Conservation (phyloP, 1,140 invertebrate genomes). For the Orchesella cincta region DNA sequence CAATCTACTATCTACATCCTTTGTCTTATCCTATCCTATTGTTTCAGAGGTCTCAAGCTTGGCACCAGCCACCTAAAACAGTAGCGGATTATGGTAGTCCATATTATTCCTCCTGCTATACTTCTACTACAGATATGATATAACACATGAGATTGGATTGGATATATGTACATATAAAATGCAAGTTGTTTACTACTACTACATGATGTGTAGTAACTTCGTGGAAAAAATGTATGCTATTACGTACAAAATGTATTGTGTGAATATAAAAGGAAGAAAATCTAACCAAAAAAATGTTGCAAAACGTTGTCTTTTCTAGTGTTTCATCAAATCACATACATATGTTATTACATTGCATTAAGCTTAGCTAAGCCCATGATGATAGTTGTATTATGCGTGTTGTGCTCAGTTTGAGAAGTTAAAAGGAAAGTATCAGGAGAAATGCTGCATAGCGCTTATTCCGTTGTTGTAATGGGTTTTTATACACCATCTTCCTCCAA, state of each 20-base stretch:
- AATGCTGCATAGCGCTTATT: too few relatives aligned
- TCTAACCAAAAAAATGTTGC: too few relatives aligned
- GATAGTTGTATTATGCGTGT: too few relatives aligned
- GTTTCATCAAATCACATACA: too few relatives aligned
- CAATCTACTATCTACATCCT: not conserved
- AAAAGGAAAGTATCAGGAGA: too few relatives aligned
- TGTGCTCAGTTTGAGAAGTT: too few relatives aligned
- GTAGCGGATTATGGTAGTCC: not conserved
- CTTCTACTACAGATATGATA: not conserved
- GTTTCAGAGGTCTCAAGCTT: conserved; percentile 19
- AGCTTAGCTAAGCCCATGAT: too few relatives aligned
- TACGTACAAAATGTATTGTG: not conserved
- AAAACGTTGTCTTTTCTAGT: too few relatives aligned
- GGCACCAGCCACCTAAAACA: not conserved
- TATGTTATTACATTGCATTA: too few relatives aligned
- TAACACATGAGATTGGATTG: not conserved
- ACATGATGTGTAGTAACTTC: too few relatives aligned
- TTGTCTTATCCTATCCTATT: not conserved
- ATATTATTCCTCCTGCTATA: not conserved
- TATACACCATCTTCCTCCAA: not conserved
- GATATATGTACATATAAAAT: not conserved
- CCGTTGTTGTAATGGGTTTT: conserved; percentile 2
- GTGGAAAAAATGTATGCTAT: not conserved
- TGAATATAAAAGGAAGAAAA: too few relatives aligned
- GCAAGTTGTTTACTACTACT: too few relatives aligned